Conservation (phyloP, 2,113 vertebrate genomes). For the Coracopsis vasa region DNA sequence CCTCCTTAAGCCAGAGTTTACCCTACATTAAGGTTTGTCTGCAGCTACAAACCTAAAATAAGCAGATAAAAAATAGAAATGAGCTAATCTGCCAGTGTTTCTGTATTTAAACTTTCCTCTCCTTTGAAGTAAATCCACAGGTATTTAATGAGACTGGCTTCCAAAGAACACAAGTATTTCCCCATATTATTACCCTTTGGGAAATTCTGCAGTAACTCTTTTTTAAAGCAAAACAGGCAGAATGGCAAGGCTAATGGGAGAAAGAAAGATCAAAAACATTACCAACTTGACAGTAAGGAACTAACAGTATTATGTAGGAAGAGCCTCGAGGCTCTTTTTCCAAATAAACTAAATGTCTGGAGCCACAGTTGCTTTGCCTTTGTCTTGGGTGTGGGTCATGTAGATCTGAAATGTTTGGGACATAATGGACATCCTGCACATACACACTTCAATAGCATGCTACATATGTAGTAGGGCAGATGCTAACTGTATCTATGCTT, state of each 20-base stretch:
- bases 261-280: background rate
- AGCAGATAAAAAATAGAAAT: constrained; percentile 27
- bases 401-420: background rate
- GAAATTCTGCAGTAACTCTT: background rate
- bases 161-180: constrained; percentile 34
- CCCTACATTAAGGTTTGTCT: background rate
- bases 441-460: background rate
- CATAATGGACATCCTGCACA: background rate
- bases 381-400: background rate
- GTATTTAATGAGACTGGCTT: constrained; percentile 4
- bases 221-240: constrained; percentile 22
- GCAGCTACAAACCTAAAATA: constrained; percentile 15
- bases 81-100: constrained; percentile 17
- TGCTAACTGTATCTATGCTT: background rate
- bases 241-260: background rate
- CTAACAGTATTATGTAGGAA: background rate
- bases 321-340: background rate
- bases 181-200: constrained; percentile 7
- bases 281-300: background rate
- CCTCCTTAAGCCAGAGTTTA: constrained; percentile 3
- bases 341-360: background rate
- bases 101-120: constrained; percentile 11
- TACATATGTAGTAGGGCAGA: background rate
- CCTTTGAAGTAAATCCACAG: constrained; percentile 50
- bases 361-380: background rate